Evolutionary conservation across 2,888 invertebrate species (phyloP).

Genomic region (Xylocampa areola): DNA sequence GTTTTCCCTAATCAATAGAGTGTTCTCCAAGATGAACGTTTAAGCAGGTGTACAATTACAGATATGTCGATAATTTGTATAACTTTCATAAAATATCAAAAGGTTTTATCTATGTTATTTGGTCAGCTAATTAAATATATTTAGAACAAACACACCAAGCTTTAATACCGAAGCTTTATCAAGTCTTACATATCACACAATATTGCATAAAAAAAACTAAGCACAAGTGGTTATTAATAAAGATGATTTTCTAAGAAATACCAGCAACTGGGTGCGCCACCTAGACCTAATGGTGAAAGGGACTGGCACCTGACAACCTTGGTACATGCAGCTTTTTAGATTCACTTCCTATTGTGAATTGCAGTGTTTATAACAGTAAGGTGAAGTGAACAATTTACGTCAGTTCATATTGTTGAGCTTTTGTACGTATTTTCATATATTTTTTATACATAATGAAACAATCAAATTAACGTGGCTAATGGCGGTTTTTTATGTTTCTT

Average conservation of each 20-base stretch:
- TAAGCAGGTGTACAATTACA: no score
- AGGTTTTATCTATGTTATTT: no score
- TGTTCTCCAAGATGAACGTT: no score
- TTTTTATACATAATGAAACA: no score
- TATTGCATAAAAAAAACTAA: slow-evolving; percentile 43
- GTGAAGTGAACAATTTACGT: slow-evolving; percentile 13
- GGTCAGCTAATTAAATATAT: no score
- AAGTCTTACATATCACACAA: slow-evolving; percentile 18
- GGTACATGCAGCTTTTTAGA: slow-evolving; percentile 46
- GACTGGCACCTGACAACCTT: slow-evolving; percentile 56
- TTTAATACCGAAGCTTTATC: slow-evolving; percentile 10
- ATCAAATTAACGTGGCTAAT: no score
- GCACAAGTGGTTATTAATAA: slow-evolving; percentile 52
- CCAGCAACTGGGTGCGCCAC: slow-evolving; percentile 46
- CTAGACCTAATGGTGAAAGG: slow-evolving; percentile 18
- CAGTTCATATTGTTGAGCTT: not conserved
- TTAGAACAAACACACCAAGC: no score
- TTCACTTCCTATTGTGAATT: slow-evolving; percentile 52
- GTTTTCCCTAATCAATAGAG: no score
- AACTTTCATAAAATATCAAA: no score
- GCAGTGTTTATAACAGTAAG: slow-evolving; percentile 26
- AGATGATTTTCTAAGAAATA: slow-evolving; percentile 62
- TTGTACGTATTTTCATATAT: no score
- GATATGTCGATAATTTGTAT: no score
- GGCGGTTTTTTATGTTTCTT: no score